Evolutionary conservation across 1,140 invertebrate genomes (phyloP).

Genomic region (Drosophila nebulosa): DNA sequence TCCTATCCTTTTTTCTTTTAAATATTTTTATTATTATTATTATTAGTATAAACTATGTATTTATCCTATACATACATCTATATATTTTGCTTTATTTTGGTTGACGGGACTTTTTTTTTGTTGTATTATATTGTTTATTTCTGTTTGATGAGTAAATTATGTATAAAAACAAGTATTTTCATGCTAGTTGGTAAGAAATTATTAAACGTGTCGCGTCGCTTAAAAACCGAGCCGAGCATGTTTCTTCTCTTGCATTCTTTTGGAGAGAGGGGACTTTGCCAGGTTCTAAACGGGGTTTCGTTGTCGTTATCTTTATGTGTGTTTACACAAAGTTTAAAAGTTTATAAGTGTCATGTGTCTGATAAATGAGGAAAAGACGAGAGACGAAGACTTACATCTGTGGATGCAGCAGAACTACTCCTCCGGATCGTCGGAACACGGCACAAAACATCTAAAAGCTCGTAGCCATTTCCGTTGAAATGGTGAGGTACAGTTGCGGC

Average conservation of each 20-base stretch:
- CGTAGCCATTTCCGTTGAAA: constrained; percentile 47
- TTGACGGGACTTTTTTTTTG: constrained; percentile 79
- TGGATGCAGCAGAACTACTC: background rate
- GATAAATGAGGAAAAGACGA: background rate
- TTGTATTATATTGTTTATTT: constrained; percentile 60
- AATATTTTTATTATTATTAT: too few species aligned
- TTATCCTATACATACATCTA: constrained; percentile 40
- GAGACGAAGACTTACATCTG: background rate
- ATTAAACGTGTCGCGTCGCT: background rate
- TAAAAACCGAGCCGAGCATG: background rate
- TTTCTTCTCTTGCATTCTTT: background rate
- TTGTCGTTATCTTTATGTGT: background rate
- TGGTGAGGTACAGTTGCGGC: constrained; percentile 71
- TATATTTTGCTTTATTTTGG: constrained; percentile 79
- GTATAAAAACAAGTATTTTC: constrained; percentile 54
- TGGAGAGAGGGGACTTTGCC: background rate
- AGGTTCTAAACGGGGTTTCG: background rate
- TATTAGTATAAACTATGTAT: constrained; percentile 55
- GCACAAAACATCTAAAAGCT: constrained; percentile 35
- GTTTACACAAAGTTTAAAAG: background rate
- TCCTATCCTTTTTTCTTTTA: constrained; percentile 48
- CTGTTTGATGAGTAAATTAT: constrained; percentile 41
- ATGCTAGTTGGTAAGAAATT: constrained; percentile 49
- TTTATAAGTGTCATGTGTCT: background rate
- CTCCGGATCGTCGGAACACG: background rate